Evolutionary conservation across 2,797 vertebrate species (phyloP).

Genomic region (Pangasius sanitwongsei): DNA sequence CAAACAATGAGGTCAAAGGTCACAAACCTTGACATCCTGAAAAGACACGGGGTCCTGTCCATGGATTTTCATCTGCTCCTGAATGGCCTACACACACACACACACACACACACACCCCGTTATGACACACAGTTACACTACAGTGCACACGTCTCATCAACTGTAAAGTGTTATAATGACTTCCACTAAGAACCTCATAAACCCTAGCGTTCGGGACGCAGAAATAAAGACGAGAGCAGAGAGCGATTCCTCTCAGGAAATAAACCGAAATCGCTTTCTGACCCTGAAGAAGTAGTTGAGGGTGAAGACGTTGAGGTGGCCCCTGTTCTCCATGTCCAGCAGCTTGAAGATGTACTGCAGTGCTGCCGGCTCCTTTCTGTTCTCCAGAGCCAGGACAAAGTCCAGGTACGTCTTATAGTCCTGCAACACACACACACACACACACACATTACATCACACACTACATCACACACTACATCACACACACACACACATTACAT

Average conservation of each 20-base stretch:
- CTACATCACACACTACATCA: neutral
- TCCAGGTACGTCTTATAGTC: constrained; percentile 99
- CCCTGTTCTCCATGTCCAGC: constrained; percentile 96
- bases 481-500: neutral
- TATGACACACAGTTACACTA: neutral
- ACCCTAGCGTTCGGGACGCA: neutral
- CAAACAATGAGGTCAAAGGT: neutral
- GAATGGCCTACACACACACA: constrained; percentile 83
- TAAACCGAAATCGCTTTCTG: constrained; percentile 57
- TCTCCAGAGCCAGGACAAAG: constrained; percentile 97
- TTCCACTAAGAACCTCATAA: neutral
- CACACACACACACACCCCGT: constrained; percentile 15
- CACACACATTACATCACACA: neutral
- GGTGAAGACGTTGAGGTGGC: constrained; percentile 94
- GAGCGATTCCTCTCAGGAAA: neutral
- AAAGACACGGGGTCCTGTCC: constrained; percentile 96
- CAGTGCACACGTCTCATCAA: neutral
- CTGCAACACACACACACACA: constrained; percentile 65
- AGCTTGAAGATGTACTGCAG: constrained; percentile 98
- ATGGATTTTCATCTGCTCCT: constrained; percentile 98
- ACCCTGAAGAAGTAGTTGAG: constrained; percentile 99
- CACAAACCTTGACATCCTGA: constrained; percentile 93
- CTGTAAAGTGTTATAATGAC: too few relatives aligned
- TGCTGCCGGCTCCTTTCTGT: constrained; percentile 96
- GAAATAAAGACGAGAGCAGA: neutral